Base-by-base conservation (phyloP, 2,113 vertebrate species). In the Mustelus asterias region DNA sequence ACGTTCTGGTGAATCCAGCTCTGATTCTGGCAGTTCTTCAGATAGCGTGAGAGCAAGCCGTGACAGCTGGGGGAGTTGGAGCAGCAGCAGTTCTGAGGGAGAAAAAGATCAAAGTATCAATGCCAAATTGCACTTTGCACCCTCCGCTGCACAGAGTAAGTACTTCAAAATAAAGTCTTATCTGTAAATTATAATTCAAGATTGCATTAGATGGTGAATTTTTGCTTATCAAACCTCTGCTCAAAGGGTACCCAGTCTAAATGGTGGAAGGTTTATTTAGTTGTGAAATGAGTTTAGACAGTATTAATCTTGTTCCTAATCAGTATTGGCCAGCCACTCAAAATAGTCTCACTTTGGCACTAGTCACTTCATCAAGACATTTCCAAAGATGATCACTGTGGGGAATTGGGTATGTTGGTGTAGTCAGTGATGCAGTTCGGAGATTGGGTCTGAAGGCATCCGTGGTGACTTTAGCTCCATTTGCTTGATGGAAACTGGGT, bases 21-120 rank as follows among this genome's bases (percentile, higher is more conserved):
- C 99, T 0, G 99, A 99, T 96, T 99, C 99, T 0, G 98, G 99
- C 96, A 99, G 99, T 97, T 99, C 99, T 0, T 98, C 98, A 0
- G 98, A 99, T 90, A 99, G 99, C 0, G 99, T 99, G 96, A 98
- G 99, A 44, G 98, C 98, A 96, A 99, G 99, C 98, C 98, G 99
- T 37, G 99, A 99, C 37, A 99, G 99, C 97, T 99, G 99, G 99
- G 99, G 99, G 85, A 99, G 99, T 97, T 99, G 99, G 99, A 99
- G 99, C 97, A 99, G 99, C 95, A 97, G 99, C 97, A 99, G 99
- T 97, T 97, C 98, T 0, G 99, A 99, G 0, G 99, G 99, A 65
- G 99, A 99, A 96, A 98, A 98, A 96, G 99, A 99, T 96, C 97
- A 98, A 90, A 90, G 10, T 0, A 26, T 89, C 48, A 97, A 96